Evolutionary conservation across 2,888 invertebrate species (phyloP).

Genomic region (Athalia rosae): DNA sequence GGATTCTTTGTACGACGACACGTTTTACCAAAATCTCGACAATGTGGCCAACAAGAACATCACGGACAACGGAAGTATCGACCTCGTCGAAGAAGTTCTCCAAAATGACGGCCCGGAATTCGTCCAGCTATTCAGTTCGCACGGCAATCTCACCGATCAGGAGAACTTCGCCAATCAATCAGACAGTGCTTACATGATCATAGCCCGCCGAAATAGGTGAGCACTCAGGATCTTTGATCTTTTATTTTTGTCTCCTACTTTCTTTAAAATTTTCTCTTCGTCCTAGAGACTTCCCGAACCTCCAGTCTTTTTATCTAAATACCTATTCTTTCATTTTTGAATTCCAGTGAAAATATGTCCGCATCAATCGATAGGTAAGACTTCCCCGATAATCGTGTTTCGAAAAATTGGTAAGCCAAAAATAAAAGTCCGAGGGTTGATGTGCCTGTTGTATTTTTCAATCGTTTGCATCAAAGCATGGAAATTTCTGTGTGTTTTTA

Average conservation of each 20-base stretch:
- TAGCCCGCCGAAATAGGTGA: conserved; percentile 57
- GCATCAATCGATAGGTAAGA: conserved; percentile 69
- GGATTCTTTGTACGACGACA: conserved; percentile 15
- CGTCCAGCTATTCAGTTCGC: conserved; percentile 49
- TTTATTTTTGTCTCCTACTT: not conserved
- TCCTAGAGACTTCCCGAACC: not conserved
- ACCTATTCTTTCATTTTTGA: conserved; percentile 54
- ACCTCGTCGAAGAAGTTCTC: not conserved
- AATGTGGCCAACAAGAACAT: conserved; percentile 51
- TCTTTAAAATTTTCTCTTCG: conserved; percentile 19
- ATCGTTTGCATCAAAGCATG: conserved; percentile 17
- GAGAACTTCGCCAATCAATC: conserved; percentile 60
- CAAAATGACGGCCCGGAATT: conserved; percentile 51
- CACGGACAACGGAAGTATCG: conserved; percentile 44
- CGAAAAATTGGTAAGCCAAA: conserved; percentile 23
- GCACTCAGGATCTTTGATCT: not conserved
- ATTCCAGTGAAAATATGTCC: conserved; percentile 67
- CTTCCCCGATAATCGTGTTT: conserved; percentile 44
- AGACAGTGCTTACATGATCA: conserved; percentile 60
- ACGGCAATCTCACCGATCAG: conserved; percentile 49
- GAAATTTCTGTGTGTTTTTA: not conserved
- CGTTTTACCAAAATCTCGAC: conserved; percentile 41
- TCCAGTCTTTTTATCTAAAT: not conserved
- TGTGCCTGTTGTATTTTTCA: not conserved
- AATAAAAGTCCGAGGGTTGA: conserved; percentile 20